These are phyloP conservation scores for Numenius phaeopus DNA, from an alignment of 2,797 vertebrate species.

Conservation along the genomic window DNA sequence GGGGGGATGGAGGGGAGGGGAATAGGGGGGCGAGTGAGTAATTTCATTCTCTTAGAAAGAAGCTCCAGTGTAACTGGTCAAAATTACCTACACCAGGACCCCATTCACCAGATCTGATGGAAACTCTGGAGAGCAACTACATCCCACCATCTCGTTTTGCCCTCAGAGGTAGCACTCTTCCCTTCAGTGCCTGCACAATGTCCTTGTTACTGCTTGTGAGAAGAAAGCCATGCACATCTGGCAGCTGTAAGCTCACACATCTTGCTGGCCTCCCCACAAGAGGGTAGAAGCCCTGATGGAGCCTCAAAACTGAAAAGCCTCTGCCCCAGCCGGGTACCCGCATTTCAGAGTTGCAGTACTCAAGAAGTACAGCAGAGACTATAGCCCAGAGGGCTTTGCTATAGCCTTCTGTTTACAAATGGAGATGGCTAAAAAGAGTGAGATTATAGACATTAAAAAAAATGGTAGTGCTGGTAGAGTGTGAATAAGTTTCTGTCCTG, in stretches of 20 bases:
- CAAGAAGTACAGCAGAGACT: background rate
- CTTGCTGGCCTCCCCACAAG: background rate
- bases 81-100: background rate
- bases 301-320: background rate
- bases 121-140: background rate
- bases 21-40: background rate
- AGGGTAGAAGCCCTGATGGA: background rate
- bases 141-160: background rate
- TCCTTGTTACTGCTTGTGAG: background rate
- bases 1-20: too few species aligned
- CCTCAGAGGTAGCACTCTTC: background rate
- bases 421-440: background rate
- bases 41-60: background rate
- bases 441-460: background rate
- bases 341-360: background rate
- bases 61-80: background rate
- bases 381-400: rapidly evolving
- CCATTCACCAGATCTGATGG: background rate
- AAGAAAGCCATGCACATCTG: background rate
- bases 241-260: background rate
- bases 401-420: background rate
- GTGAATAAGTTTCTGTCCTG: background rate
- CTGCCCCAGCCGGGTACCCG: background rate
- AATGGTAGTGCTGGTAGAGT: background rate
- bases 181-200: background rate